Conservation (phyloP, 2,113 vertebrate species). For the Pollachius pollachius region DNA sequence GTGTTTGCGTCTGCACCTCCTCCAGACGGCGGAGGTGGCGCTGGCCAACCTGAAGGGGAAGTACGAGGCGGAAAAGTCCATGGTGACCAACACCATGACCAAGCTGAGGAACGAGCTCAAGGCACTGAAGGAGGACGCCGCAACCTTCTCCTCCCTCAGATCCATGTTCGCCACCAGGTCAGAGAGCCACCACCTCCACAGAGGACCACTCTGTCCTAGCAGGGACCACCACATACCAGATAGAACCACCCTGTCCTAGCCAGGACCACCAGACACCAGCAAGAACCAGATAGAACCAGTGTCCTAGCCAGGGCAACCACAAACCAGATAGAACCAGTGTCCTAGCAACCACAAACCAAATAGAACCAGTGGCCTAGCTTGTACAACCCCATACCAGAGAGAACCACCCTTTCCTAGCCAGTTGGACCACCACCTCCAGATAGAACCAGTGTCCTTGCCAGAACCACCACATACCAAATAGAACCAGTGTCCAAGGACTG, state of each 20-base stretch:
- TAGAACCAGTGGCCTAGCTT: too few species aligned
- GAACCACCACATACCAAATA: too few species aligned
- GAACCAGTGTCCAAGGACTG: too few species aligned
- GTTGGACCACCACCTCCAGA: background rate
- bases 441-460: background rate
- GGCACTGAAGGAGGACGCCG: conserved; percentile 94
- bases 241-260: too few species aligned
- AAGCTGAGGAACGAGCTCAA: conserved; percentile 97
- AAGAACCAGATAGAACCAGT: too few species aligned
- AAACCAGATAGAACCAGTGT: too few species aligned
- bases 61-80: conserved; percentile 92
- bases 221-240: too few species aligned
- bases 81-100: conserved; percentile 96
- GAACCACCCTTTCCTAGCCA: too few species aligned
- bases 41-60: conserved; percentile 95
- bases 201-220: background rate
- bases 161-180: conserved; percentile 98
- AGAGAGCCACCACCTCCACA: conserved; percentile 17
- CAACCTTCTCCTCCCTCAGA: conserved; percentile 95
- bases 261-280: too few species aligned
- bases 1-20: background rate
- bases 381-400: too few species aligned
- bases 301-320: too few species aligned
- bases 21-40: conserved; percentile 91
- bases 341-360: too few species aligned